Evolutionary conservation across 1,140 invertebrate species (phyloP), one percentile per base, ranked within the genome.

Genomic region (Drosophila saltans): DNA sequence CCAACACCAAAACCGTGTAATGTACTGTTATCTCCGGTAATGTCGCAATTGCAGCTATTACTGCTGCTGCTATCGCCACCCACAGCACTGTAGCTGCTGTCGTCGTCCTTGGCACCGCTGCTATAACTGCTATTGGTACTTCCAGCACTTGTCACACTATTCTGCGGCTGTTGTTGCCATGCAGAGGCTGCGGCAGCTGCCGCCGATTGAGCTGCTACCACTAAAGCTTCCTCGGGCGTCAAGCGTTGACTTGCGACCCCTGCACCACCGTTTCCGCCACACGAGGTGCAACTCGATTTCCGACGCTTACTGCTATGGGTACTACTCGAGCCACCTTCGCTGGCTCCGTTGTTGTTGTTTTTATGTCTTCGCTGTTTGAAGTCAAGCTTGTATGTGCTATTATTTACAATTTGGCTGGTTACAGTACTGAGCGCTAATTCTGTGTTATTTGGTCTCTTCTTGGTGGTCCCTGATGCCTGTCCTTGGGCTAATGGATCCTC

Each of bases 31-130:
- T 91, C 90, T 2, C 86, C 86, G 11, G 90, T 91, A n/a, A 91
- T 90, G 56, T 91, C 90, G 59, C 90, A 91, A 63, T 91, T 91
- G 68, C 90, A 90, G 60, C 90, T 91, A 39, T 90, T 91, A 64
- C 90, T 91, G 78, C 90, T 91, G 61, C 90, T 91, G 60, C 90
- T 90, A 60, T 91, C 86, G 56, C 81, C 80, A 3, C 84, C 81
- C 7, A 88, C 57, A 10, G 83, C 84, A 39, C 83, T 88, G 56
- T 88, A 88, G 45, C 80, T 82, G 74, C 81, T 91, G 1, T 81
- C 78, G 28, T 82, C 83, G 85, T 85, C 85, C 3, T 69, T 73
- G 11, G 61, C 81, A 2, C 80, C 83, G 78, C 80, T 84, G 67
- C 85, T 89, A 3, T 66, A 79, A 40, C 85, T 90, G 52, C 81